phyloP scores from a whole-genome alignment of 2,113 vertebrate species.

The Pao palembangensis region DNA sequence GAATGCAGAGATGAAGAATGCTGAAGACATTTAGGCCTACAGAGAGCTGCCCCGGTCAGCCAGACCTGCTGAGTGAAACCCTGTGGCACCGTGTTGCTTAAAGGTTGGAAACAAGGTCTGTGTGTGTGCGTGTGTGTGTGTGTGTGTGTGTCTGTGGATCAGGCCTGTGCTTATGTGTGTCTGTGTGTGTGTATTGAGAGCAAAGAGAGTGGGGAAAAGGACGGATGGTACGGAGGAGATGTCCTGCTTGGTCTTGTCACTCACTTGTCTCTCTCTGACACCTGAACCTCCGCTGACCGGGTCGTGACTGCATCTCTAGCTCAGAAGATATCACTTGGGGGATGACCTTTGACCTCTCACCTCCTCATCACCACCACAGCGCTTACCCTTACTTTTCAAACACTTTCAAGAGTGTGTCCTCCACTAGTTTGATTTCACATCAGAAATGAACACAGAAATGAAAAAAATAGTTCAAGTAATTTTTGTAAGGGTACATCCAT shows the following conservation, averaged over 20 bases:
- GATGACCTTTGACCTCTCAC: conserved; percentile 62
- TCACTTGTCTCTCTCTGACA: conserved; percentile 66
- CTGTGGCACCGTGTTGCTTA: conserved; percentile 67
- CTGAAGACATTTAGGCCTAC: conserved; percentile 57
- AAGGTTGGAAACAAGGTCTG: conserved; percentile 54
- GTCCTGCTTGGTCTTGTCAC: conserved; percentile 62
- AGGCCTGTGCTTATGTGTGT: neutral
- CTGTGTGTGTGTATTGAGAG: conserved; percentile 10
- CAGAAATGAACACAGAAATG: too few species aligned
- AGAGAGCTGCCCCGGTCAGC: conserved; percentile 59
- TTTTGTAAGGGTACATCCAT: too few species aligned
- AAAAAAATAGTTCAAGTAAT: too few species aligned
- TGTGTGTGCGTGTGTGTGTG: neutral
- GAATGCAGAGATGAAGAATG: neutral
- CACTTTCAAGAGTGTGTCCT: neutral
- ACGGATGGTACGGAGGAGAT: conserved; percentile 53
- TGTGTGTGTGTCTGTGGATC: neutral
- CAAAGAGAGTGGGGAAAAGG: conserved; percentile 43
- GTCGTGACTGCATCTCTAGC: conserved; percentile 66
- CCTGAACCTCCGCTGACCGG: conserved; percentile 74
- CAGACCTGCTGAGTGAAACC: conserved; percentile 67
- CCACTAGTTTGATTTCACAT: too few species aligned
- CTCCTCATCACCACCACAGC: conserved; percentile 39
- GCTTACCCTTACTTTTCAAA: conserved; percentile 3
- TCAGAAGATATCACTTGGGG: conserved; percentile 56